Percentiles rank a stretch among this genome's conserved stretches.
phyloP scores from a whole-genome alignment of 2,888 invertebrate species.

The Drosophila rubida region DNA sequence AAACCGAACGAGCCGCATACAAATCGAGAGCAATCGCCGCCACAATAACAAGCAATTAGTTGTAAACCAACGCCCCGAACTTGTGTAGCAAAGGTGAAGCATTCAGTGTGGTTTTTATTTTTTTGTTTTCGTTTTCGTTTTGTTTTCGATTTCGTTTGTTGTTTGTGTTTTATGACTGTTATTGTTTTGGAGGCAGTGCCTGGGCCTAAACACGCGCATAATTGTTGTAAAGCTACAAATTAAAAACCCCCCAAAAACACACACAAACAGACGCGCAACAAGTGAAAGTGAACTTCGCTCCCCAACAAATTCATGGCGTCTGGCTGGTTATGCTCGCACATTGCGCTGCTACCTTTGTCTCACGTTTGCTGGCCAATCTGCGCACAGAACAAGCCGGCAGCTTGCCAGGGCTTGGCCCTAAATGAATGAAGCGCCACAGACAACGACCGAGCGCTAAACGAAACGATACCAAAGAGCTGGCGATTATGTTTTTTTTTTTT shows the following conservation, averaged over 20 bases:
- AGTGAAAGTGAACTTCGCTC: conserved; percentile 60
- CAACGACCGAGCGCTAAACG: background rate
- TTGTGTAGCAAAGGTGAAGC: conserved; percentile 51
- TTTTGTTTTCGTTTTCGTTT: background rate
- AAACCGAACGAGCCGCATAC: conserved; percentile 17
- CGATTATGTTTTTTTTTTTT: background rate
- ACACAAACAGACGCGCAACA: conserved; percentile 5
- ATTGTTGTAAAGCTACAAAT: conserved; percentile 44
- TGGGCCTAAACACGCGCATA: conserved; percentile 39
- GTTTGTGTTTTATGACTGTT: conserved; percentile 27
- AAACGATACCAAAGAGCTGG: background rate
- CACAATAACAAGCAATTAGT: conserved; percentile 14
- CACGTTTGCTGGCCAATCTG: conserved; percentile 18
- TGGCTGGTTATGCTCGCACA: conserved; percentile 25
- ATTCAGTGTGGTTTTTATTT: conserved; percentile 22
- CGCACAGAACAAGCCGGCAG: conserved; percentile 31
- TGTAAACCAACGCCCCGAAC: conserved; percentile 36
- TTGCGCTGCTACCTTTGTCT: conserved; percentile 8
- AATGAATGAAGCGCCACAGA: background rate
- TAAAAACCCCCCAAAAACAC: conserved; percentile 12
- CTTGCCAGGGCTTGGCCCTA: background rate
- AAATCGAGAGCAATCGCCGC: conserved; percentile 9
- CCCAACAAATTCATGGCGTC: conserved; percentile 29
- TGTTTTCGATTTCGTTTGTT: conserved; percentile 3
- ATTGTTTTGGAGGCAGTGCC: conserved; percentile 38